These are phyloP conservation scores for Heliconius hortense DNA, from an alignment of 2,888 invertebrate species.

Conservation along the genomic window DNA sequence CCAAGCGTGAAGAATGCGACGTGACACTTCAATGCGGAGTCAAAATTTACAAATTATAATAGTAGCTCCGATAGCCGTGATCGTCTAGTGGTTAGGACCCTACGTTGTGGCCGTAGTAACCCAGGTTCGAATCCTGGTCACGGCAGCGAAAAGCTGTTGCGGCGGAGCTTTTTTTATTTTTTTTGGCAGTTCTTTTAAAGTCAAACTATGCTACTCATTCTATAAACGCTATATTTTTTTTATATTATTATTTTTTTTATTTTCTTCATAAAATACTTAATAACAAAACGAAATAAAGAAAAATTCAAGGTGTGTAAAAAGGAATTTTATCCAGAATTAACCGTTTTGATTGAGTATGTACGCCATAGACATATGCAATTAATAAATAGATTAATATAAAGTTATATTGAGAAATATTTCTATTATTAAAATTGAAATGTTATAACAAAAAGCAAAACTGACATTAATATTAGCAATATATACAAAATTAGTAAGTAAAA, in stretches of 20 bases:
- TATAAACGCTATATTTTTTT: background rate
- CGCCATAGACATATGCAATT: background rate
- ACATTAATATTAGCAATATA: constrained; percentile 39
- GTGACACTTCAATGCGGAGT: constrained; percentile 12
- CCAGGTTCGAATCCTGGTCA: constrained; percentile 87
- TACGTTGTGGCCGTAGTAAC: constrained; percentile 90
- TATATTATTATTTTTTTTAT: too few species aligned
- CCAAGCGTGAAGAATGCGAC: constrained; percentile 40
- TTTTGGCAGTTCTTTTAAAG: constrained; percentile 33
- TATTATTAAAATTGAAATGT: background rate
- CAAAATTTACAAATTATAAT: constrained; percentile 16
- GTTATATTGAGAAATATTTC: too few species aligned
- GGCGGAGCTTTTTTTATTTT: constrained; percentile 42
- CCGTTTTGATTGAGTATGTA: background rate
- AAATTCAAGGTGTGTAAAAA: too few species aligned
- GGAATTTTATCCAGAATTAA: too few species aligned
- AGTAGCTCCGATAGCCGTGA: constrained; percentile 62
- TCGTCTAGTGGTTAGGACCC: constrained; percentile 90
- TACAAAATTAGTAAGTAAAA: constrained; percentile 50
- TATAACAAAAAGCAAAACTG: background rate
- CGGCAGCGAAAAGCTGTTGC: constrained; percentile 56
- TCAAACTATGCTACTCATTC: background rate
- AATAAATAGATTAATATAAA: too few species aligned
- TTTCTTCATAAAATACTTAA: too few species aligned
- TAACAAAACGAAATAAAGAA: too few species aligned